Conservation (phyloP, 2,888 invertebrate species). For the Tenodera sinensis region DNA sequence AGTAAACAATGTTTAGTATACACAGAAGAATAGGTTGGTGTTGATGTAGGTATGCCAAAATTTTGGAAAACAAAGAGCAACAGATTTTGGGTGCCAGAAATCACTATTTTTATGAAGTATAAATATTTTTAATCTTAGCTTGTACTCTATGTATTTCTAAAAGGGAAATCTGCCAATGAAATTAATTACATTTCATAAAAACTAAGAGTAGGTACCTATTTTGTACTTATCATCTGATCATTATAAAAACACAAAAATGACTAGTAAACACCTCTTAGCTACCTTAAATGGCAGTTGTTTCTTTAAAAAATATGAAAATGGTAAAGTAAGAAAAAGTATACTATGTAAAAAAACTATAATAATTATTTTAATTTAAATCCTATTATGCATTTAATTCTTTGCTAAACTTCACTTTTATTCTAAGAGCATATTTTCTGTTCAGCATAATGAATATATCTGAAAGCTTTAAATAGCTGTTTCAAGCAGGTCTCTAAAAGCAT, state of each 20-base stretch:
- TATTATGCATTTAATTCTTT: background rate
- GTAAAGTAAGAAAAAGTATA: background rate
- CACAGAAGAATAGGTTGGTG: background rate
- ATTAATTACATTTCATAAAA: background rate
- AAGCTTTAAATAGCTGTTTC: background rate
- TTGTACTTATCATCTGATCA: constrained; percentile 8
- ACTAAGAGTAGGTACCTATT: background rate
- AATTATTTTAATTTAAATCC: background rate
- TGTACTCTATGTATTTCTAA: background rate
- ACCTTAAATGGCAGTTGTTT: background rate
- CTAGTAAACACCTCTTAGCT: background rate
- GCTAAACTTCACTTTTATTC: background rate
- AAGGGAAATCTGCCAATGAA: background rate
- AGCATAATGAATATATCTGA: background rate
- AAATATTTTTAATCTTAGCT: background rate
- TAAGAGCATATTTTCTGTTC: background rate
- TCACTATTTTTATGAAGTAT: background rate
- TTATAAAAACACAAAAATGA: background rate
- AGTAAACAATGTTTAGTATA: background rate
- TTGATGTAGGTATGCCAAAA: background rate
- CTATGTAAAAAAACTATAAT: background rate
- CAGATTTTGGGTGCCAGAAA: background rate
- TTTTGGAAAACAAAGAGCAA: background rate
- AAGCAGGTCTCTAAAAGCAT: background rate
- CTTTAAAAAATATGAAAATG: background rate